Evolutionary conservation across 2,797 vertebrate genomes (phyloP).

Genomic region (Periophthalmus magnuspinnatus): DNA sequence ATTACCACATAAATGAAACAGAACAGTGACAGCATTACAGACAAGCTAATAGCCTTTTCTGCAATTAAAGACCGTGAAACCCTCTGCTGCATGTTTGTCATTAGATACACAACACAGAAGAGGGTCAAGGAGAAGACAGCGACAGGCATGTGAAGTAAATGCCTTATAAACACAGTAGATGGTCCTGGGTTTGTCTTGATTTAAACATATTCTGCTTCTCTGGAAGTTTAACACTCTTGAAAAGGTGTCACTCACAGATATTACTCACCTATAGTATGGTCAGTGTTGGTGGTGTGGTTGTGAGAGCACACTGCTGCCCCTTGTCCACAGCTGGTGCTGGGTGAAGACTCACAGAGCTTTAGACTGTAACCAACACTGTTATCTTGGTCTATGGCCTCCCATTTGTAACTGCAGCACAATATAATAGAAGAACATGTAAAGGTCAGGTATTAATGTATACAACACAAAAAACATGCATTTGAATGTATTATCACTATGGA

Average conservation of each 20-base stretch:
- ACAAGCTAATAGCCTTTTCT: not conserved
- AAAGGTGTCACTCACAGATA: not conserved
- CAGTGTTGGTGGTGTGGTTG: slow-evolving; percentile 22
- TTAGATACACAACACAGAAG: not conserved
- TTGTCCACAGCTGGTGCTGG: slow-evolving; percentile 67
- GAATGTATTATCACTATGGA: no score
- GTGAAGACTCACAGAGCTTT: slow-evolving; percentile 80
- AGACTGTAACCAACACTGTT: slow-evolving; percentile 82
- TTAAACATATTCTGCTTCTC: no score
- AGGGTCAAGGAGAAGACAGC: not conserved
- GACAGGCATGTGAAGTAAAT: not conserved
- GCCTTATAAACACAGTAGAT: not conserved
- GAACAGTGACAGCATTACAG: not conserved
- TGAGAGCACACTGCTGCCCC: slow-evolving; percentile 79
- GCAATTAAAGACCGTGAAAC: slow-evolving; percentile 11
- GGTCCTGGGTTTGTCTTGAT: no score
- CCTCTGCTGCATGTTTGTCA: slow-evolving; percentile 16
- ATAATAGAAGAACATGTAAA: not conserved
- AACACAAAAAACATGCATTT: no score
- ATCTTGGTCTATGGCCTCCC: slow-evolving; percentile 88
- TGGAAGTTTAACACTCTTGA: no score
- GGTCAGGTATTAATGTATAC: not conserved
- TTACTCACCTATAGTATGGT: slow-evolving; percentile 87
- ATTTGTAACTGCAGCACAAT: slow-evolving; percentile 83
- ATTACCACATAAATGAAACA: not conserved